phyloP scores from a whole-genome alignment of 23 tunicate species.

The Styela clava region DNA sequence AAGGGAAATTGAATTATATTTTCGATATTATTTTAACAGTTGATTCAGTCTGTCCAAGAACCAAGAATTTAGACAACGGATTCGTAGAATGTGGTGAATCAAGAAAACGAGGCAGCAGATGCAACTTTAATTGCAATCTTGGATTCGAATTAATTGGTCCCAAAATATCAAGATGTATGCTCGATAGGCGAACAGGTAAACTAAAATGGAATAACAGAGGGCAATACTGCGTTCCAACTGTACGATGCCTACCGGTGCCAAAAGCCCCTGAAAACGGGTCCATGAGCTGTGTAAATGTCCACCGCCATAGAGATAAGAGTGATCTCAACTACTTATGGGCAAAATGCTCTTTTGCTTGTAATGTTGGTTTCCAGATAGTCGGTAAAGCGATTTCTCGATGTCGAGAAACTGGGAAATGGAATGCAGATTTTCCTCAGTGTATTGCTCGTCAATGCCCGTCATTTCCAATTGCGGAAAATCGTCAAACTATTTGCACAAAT shows the following conservation, averaged over 20 bases:
- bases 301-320: not conserved
- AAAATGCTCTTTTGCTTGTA: slow-evolving; percentile 1
- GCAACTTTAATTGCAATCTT: slow-evolving; percentile 2
- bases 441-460: slow-evolving; percentile 2
- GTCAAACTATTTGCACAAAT: not conserved
- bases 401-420: not conserved
- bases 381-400: not conserved
- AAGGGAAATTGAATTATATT: too few species aligned
- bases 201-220: not conserved
- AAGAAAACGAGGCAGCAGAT: not conserved
- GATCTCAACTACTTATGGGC: not conserved
- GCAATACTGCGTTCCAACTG: not conserved
- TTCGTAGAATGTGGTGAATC: not conserved
- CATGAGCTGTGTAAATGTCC: not conserved
- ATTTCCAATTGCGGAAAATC: not conserved
- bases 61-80: not conserved
- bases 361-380: not conserved
- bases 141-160: slow-evolving; percentile 14
- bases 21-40: too few species aligned
- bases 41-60: slow-evolving; percentile 9
- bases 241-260: not conserved
- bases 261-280: not conserved
- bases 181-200: slow-evolving; percentile 3
- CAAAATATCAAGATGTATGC: not conserved
- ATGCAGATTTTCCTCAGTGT: not conserved